Evolutionary conservation across 2,797 vertebrate species (phyloP), one percentile per base, ranked within the genome.

Genomic region (Garrulus glandarius): DNA sequence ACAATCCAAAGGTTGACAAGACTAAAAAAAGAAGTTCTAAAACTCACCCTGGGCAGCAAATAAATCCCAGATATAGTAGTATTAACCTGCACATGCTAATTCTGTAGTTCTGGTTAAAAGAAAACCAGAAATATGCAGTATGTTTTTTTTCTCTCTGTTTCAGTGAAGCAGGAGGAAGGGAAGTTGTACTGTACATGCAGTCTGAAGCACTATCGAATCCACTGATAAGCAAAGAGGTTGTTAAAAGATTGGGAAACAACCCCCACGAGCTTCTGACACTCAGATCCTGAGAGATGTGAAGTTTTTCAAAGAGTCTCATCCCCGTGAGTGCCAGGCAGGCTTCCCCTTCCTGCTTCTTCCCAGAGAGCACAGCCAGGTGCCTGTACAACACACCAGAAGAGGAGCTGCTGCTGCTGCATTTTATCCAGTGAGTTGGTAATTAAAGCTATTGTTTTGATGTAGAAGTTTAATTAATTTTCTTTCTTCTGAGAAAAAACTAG

Each of bases 1-100:
- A 84, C 32, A 91, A 82, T 67, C 21, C 81, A 84, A 29, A 74
- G 23, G 32, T 15, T 85, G 71, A 92, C 12, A 80, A 52, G 39
- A 55, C 29, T 56, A 26, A 84, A 92, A 87, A 83, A 72, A 69
- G 2, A 63, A 72, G n/a, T 27, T 76, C 72, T 60, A 57, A 59
- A 79, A 87, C 79, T 72, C 14, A 30, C 49, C 34, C 53, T 53
- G 16, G 27, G 71, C 29, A 77, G 37, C 24, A 91, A 89, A 83
- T 30, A 71, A 78, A 85, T 57, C 36, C 23, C 67, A 85, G 56
- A 44, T 68, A 80, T 32, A 0, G 0, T 6, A 59, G 30, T 19
- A 55, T 75, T 75, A 85, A 57, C 83, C n/a, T 83, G 39, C 24
- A 61, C 4, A 23, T 20, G 27, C 27, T 80, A 82, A 43, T 41